Evolutionary conservation across 2,113 vertebrate species (phyloP).

Genomic region (Delphinus delphis): DNA sequence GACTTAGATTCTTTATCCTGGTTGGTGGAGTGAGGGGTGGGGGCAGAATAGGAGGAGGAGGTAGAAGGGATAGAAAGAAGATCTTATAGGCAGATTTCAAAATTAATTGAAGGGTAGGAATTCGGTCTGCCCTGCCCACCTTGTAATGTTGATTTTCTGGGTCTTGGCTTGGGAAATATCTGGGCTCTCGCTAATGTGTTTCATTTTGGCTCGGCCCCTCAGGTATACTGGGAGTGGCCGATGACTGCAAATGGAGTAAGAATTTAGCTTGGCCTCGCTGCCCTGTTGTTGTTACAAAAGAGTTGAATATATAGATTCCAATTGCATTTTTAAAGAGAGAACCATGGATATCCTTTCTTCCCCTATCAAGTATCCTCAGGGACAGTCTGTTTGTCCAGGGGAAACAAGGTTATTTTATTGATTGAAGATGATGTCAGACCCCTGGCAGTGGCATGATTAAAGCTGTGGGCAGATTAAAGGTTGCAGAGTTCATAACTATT

Average conservation of each 20-base stretch:
- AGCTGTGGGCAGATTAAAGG: slow-evolving; percentile 41
- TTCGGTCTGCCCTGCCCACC: background rate
- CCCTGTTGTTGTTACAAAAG: background rate
- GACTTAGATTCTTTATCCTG: background rate
- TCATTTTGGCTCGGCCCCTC: slow-evolving; percentile 15
- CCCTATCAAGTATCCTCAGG: background rate
- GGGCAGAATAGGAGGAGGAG: background rate
- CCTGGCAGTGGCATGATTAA: slow-evolving; percentile 28
- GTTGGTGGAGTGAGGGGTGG: slow-evolving; percentile 6
- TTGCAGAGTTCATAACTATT: slow-evolving; percentile 47
- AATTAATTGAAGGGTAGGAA: slow-evolving; percentile 39
- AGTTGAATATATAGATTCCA: slow-evolving; percentile 19
- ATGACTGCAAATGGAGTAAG: background rate
- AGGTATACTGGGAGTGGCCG: slow-evolving; percentile 28
- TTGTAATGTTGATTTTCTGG: slow-evolving; percentile 20
- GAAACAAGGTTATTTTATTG: slow-evolving; percentile 62
- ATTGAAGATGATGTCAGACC: slow-evolving; percentile 57
- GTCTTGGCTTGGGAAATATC: slow-evolving; percentile 27
- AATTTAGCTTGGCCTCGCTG: slow-evolving; percentile 39
- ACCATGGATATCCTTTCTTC: background rate
- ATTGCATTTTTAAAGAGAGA: slow-evolving; percentile 12
- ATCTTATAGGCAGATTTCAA: slow-evolving; percentile 35
- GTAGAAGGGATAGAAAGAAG: background rate
- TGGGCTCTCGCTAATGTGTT: slow-evolving; percentile 16
- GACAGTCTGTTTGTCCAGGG: slow-evolving; percentile 34